Base-by-base conservation (phyloP, 2,113 vertebrate species). In the Gadus chalcogrammus region DNA sequence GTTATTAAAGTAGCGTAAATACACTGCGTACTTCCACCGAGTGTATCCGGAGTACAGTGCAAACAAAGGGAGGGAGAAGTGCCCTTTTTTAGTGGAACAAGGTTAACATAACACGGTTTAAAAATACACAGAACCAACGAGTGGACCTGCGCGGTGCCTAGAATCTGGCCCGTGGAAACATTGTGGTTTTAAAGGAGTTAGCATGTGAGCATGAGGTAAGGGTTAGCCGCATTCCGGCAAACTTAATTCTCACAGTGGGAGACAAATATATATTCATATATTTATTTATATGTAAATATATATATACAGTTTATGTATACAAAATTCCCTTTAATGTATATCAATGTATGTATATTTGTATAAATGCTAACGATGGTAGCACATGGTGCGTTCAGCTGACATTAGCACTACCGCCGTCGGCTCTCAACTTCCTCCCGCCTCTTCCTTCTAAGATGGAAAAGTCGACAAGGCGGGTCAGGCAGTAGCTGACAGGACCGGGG, bases 121-220 rank as follows among this genome's bases (percentile, higher is more conserved):
- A 75, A 76, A 77, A 73, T 35, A 72, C 16, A 59, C 38, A 75
- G 15, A 62, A 68, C 15, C 16, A 67, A 13, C 15, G 61, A 7
- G 42, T 31, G 65, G 18, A 7, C 9, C 24, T 13, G 42, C 42
- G 9, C 70, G 24, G 65, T 64, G 63, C 27, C 70, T 81, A 72
- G 55, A 64, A 56, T 64, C 38, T 67, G 65, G 70, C 61, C 55
- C n/a, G 24, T 82, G 80, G 68, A 68, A 72, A 17, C 48, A 18
- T 42, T n/a, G 3, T 28, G 53, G 42, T 48, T 48, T 48, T 11
- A 13, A 48, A 9, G 42, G 12, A 65, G 52, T 65, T 35, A 48
- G 64, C 65, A 28, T 70, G 66, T 73, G 74, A 77, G 74, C 76
- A 78, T 72, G 79, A 86, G 75, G 81, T 81, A 80, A 79, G 62